Base-by-base conservation (phyloP, 2,888 invertebrate genomes). In the Lycia hirtaria region DNA sequence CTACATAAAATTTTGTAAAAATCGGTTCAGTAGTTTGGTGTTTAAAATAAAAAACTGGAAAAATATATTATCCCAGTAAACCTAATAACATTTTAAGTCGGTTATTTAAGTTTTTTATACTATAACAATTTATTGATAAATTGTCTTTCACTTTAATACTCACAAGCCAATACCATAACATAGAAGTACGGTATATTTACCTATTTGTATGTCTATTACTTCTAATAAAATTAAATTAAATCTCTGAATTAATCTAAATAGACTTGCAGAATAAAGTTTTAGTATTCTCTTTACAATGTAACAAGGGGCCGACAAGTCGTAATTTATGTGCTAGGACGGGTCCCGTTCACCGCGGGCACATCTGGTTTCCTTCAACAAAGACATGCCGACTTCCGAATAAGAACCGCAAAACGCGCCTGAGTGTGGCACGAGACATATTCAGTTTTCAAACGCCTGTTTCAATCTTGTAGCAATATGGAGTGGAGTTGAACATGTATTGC, bases 261-360 rank as follows among this genome's bases (percentile, higher is more conserved):
- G 73, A 64, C 72, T 75, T 76, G 75, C 76, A 73, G 69, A 79
- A 76, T 74, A 78, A 80, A 74, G 78, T 80, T 78, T 76, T 67
- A 59, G 62, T 60, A 75, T 79, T 79, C 73, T 65, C 68, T 71
- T 71, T 73, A 75, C 73, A 72, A 64, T 65, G 73, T 70, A 80
- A 80, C 78, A 76, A 81, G 84, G 85, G 81, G 73, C 71, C 73
- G 80, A 80, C 80, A 76, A 68, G 75, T 72, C 70, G 78, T 86
- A 87, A 87, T 85, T 87, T 85, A 85, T 80, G 76, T 78, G 76
- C 60, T 73, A 68, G 76, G 71, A 68, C 62, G 72, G 70, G 40
- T 56, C 67, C 64, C 60, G 61, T 63, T 69, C 64, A 73, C 71
- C 72, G 73, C 69, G 71, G 68, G 63, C 77, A 75, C 85, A 85